Evolutionary conservation across 1,140 invertebrate species (phyloP).

Genomic region (Lanistes nyassanus): DNA sequence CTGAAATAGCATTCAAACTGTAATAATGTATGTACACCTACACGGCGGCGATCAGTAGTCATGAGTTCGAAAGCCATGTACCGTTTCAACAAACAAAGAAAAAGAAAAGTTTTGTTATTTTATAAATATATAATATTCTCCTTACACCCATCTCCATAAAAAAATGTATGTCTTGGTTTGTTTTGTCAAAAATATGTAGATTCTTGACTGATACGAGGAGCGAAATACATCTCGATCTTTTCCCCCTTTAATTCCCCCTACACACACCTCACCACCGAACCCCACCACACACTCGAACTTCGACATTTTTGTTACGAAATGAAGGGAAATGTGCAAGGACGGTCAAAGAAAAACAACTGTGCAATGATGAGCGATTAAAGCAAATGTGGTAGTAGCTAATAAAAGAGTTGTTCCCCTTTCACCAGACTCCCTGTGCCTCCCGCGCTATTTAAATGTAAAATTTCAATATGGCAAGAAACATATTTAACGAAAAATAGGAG

Average conservation of each 20-base stretch:
- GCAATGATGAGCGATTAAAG: no score
- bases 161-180: neutral
- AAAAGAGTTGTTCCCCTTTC: neutral
- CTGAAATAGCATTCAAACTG: no score
- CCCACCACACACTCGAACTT: neutral
- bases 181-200: neutral
- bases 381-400: no score
- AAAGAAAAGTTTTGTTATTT: neutral
- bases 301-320: neutral
- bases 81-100: neutral
- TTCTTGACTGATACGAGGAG: neutral
- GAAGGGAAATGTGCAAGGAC: neutral
- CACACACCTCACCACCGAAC: neutral
- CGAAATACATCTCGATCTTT: no score
- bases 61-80: no score
- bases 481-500: neutral
- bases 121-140: neutral
- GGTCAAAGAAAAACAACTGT: no score
- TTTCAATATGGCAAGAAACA: no score
- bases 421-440: neutral
- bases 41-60: no score
- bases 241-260: neutral
- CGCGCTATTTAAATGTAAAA: neutral
- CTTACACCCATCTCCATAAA: neutral
- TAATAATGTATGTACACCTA: no score